A percentile compares a stretch with the other conserved stretches of the same genome.
These are phyloP conservation scores for Drosophila baimaii DNA, from an alignment of 1,140 invertebrate species.

Conservation along the genomic window DNA sequence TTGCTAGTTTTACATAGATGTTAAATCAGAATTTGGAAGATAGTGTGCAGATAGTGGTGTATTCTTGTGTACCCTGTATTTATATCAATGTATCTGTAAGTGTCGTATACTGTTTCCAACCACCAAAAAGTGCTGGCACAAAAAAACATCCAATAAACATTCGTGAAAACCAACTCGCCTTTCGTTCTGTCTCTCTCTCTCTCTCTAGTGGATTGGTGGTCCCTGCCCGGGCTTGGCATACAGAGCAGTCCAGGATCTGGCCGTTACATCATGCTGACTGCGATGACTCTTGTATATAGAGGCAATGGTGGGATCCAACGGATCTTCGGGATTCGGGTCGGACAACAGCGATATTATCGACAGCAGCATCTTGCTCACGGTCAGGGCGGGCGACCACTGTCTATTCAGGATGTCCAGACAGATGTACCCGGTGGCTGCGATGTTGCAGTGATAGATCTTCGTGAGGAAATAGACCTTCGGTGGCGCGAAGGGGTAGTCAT, in stretches of 20 bases:
- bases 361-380: conserved; percentile 97
- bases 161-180: conserved; percentile 54
- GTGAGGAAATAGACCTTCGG: conserved; percentile 92
- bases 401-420: conserved; percentile 92
- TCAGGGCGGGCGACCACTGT: conserved; percentile 97
- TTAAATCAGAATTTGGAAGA: conserved; percentile 24
- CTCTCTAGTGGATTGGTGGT: not conserved
- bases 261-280: conserved; percentile 95
- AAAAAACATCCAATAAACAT: conserved; percentile 71
- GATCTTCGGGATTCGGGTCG: conserved; percentile 98
- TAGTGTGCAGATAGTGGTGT: not conserved
- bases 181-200: too few species aligned
- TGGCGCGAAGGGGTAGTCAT: conserved; percentile 91
- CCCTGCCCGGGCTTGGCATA: conserved; percentile 87
- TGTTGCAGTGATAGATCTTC: conserved; percentile 93
- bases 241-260: conserved; percentile 95
- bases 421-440: conserved; percentile 90
- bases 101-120: conserved; percentile 74
- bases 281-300: conserved; percentile 94
- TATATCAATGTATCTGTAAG: conserved; percentile 54
- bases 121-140: conserved; percentile 81
- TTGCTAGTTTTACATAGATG: conserved; percentile 22
- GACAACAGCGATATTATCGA: conserved; percentile 98
- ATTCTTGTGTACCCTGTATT: conserved; percentile 30
- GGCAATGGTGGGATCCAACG: conserved; percentile 96